Percentiles rank a stretch among this genome's conserved stretches.
These are phyloP conservation scores for Eumeta japonica DNA, from an alignment of 1,140 invertebrate species.

Conservation along the genomic window DNA sequence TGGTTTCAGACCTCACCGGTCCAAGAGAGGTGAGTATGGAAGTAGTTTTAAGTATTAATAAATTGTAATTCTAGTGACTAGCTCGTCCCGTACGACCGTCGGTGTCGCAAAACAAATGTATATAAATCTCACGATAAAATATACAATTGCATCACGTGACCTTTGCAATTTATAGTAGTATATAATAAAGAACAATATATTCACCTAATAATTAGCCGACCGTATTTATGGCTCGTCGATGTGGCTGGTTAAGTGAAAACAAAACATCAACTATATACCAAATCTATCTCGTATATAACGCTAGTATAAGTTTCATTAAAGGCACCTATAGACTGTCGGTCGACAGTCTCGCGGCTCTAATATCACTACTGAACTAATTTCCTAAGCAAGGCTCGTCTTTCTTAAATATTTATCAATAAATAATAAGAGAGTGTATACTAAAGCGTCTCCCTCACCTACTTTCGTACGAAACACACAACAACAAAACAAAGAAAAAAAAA, in stretches of 20 bases:
- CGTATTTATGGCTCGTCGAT: no score
- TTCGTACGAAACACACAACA: constrained; percentile 51
- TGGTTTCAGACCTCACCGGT: constrained; percentile 41
- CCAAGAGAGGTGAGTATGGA: no score
- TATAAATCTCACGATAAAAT: no score
- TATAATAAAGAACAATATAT: no score
- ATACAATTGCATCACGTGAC: no score
- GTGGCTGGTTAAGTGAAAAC: no score
- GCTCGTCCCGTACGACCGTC: constrained; percentile 49
- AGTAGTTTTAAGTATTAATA: constrained; percentile 44
- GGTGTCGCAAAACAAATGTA: constrained; percentile 26
- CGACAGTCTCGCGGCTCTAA: constrained; percentile 36
- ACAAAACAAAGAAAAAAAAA: constrained; percentile 50
- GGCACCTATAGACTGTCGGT: constrained; percentile 52
- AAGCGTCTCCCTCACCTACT: constrained; percentile 35
- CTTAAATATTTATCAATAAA: constrained; percentile 50
- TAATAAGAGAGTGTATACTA: constrained; percentile 40
- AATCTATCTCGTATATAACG: no score
- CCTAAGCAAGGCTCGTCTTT: constrained; percentile 57
- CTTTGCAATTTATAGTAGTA: no score
- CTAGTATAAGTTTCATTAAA: constrained; percentile 50
- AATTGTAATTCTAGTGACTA: constrained; percentile 53
- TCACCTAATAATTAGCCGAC: no score
- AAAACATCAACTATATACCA: no score
- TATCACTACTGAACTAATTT: constrained; percentile 47